Evolutionary conservation across 2,113 vertebrate species (phyloP), one percentile per base, ranked within the genome.

Genomic region (Bombycilla garrulus): DNA sequence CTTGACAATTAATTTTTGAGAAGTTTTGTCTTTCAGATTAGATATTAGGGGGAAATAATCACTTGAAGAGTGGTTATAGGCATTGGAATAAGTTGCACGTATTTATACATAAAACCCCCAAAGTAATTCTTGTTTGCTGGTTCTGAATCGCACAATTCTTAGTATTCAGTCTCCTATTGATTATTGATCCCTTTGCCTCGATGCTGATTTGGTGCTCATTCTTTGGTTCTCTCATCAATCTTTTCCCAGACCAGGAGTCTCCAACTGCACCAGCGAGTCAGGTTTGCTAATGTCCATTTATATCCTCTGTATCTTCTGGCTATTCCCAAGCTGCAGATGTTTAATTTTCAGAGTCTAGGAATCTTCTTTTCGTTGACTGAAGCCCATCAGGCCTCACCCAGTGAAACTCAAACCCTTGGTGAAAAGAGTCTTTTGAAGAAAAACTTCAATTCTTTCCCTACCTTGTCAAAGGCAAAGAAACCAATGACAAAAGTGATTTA

Each of bases 141-240:
- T 40, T 64, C 31, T 53, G 25, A n/a, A 64, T 54, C 16, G 29
- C 24, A 29, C 4, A 35, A 5, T 44, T 54, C 48, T 65, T 23
- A 15, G 8, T 36, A 65, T 65, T 15, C 4, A 4, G 9, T 24
- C 50, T 54, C 20, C 50, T 45, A 0, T 10, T 54, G 20, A 2
- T 10, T 54, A 45, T 31, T 80, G 33, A 36, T 25, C 26, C 12
- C 16, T 66, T 45, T 0, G 1, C 12, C 7, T 54, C 0, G 0
- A 35, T 44, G 48, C 15, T 44, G 19, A 54, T 44, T 65, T 65
- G 38, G 15, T 35, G 14, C 20, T 53, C 7, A 24, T 35, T 15
- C 47, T 44, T 54, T 35, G 33, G 31, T 44, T 53, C 25, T 65
- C 15, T 53, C 24, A 35, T 14, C 33, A 65, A 35, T 54, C 25